Evolutionary conservation across 2,888 invertebrate genomes (phyloP).

Genomic region (Drosophila flavopinicola): DNA sequence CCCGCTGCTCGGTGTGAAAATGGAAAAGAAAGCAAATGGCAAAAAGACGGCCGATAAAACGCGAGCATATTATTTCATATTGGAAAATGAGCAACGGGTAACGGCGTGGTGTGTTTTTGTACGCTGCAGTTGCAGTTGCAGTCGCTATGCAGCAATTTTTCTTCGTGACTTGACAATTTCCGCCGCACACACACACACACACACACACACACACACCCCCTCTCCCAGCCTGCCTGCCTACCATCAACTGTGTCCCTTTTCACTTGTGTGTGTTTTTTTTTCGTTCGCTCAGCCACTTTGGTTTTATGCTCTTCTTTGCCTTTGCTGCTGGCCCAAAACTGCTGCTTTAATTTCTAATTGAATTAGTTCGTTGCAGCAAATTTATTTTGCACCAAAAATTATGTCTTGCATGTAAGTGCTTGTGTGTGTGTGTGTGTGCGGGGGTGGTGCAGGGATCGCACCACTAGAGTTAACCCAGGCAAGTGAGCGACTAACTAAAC

Average conservation of each 20-base stretch:
- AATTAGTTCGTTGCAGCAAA: conserved; percentile 60
- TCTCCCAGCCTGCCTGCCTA: conserved; percentile 12
- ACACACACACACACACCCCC: too few species aligned
- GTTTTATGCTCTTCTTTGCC: conserved; percentile 45
- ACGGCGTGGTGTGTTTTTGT: conserved; percentile 7
- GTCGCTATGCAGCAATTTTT: conserved; percentile 47
- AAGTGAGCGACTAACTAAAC: conserved; percentile 35
- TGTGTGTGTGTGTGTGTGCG: conserved; percentile 4
- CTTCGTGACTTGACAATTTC: conserved; percentile 78
- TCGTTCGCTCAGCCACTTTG: conserved; percentile 40
- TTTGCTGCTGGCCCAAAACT: conserved; percentile 36
- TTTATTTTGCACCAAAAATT: conserved; percentile 47
- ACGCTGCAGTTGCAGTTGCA: conserved; percentile 34
- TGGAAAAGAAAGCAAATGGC: conserved; percentile 72
- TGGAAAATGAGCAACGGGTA: conserved; percentile 22
- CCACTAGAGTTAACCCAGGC: conserved; percentile 33
- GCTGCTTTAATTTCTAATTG: conserved; percentile 73
- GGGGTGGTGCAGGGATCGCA: conserved; percentile 10
- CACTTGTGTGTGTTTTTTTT: conserved; percentile 44
- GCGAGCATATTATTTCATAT: conserved; percentile 46
- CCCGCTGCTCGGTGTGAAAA: conserved; percentile 60
- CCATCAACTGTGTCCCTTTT: conserved; percentile 49
- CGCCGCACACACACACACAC: conserved; percentile 31
- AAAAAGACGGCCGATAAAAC: conserved; percentile 61
- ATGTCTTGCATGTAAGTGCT: conserved; percentile 30